A percentile compares a stretch with the other conserved stretches of the same genome.
These are phyloP conservation scores for Neocrepidodera transversa DNA, from an alignment of 2,888 invertebrate genomes.

Conservation along the genomic window DNA sequence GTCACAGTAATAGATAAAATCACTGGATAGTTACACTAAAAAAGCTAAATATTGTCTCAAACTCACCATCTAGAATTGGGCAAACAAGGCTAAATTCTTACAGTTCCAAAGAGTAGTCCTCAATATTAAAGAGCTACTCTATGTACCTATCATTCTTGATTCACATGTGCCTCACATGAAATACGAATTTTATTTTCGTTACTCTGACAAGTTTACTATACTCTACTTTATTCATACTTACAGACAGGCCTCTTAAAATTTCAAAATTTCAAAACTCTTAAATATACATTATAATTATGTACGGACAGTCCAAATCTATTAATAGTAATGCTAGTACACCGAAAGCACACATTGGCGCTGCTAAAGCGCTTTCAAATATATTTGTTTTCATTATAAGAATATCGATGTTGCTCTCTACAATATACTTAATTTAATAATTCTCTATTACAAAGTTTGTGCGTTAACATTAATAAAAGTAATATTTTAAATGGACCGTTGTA, in stretches of 20 bases:
- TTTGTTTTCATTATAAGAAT: conserved; percentile 53
- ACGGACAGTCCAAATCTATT: conserved; percentile 62
- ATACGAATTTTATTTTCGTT: too few species aligned
- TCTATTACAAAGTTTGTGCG: conserved; percentile 57
- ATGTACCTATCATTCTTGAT: too few species aligned
- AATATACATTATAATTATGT: conserved; percentile 43
- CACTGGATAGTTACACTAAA: neutral
- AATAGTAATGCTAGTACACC: conserved; percentile 60
- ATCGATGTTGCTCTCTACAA: conserved; percentile 59
- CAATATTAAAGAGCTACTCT: too few species aligned
- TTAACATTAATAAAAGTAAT: conserved; percentile 52
- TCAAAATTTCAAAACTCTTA: conserved; percentile 62
- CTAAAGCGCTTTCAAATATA: conserved; percentile 51
- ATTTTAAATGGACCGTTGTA: conserved; percentile 38
- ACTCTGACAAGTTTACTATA: conserved; percentile 45
- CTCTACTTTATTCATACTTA: conserved; percentile 59
- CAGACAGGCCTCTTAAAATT: conserved; percentile 62
- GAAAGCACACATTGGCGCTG: conserved; percentile 60
- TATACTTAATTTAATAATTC: conserved; percentile 51
- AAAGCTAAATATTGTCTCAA: conserved; percentile 4
- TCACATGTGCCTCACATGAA: too few species aligned
- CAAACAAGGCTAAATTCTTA: too few species aligned
- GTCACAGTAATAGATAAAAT: conserved; percentile 16
- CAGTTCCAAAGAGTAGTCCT: too few species aligned
- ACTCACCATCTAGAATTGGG: neutral